Evolutionary conservation across 2,797 vertebrate genomes (phyloP).

Genomic region (Limnodromus scolopaceus): DNA sequence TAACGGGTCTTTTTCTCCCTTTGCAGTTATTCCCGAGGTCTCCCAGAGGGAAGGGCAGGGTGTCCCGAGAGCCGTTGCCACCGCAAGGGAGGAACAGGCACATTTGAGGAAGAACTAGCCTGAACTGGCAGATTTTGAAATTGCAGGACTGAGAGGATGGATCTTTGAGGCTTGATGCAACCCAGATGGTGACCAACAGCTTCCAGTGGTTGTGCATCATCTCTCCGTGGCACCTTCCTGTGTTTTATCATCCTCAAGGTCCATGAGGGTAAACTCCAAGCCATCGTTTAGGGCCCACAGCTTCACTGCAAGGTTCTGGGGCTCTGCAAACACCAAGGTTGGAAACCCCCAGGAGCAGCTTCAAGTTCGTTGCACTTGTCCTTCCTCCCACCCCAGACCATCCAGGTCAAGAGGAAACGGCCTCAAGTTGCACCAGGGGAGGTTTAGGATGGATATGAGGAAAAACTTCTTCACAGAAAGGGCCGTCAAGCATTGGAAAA

Average conservation of each 20-base stretch:
- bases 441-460: no score
- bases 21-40: neutral
- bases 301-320: neutral
- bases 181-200: neutral
- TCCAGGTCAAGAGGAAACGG: neutral
- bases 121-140: neutral
- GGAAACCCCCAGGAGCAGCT: neutral
- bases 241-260: neutral
- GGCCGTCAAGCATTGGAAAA: no score
- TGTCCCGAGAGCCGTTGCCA: accelerated
- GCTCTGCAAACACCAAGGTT: neutral
- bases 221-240: accelerated
- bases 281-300: accelerated
- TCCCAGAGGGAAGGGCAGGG: neutral
- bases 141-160: neutral
- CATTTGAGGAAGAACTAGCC: neutral
- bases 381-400: neutral
- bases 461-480: no score
- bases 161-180: neutral
- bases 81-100: neutral
- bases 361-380: neutral
- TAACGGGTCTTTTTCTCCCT: neutral
- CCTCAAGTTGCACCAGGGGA: no score
- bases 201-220: neutral
- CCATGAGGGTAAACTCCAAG: accelerated